Evolutionary conservation across 2,888 invertebrate genomes (phyloP).

Genomic region (Diadegma fenestrale): DNA sequence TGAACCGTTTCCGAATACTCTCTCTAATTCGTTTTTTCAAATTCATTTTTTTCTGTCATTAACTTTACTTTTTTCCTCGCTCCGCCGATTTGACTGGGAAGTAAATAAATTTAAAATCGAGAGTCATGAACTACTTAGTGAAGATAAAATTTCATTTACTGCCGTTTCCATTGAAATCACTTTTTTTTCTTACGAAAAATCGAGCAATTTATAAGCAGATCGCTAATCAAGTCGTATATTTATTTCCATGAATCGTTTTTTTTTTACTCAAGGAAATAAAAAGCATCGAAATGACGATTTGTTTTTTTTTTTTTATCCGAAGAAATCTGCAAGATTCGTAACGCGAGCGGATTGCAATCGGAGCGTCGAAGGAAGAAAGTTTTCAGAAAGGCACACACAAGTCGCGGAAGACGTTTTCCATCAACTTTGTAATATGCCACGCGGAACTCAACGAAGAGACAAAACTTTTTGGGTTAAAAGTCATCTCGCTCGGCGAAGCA

Average conservation of each 20-base stretch:
- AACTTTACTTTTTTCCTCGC: slow-evolving; percentile 21
- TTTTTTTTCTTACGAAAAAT: background rate
- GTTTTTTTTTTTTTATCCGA: too few species aligned
- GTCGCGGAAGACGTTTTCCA: slow-evolving; percentile 56
- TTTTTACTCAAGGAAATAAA: background rate
- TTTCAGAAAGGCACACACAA: slow-evolving; percentile 1
- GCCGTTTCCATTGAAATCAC: background rate
- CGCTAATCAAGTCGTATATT: background rate
- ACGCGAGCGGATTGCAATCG: slow-evolving; percentile 48
- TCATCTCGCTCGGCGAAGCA: background rate
- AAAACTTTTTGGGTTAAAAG: slow-evolving; percentile 36
- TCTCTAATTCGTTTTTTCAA: slow-evolving; percentile 48
- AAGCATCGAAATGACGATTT: background rate
- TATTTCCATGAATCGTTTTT: background rate
- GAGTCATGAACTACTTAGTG: background rate
- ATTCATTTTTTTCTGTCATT: background rate
- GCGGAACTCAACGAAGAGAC: slow-evolving; percentile 40
- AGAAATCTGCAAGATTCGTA: slow-evolving; percentile 46
- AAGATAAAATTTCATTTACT: background rate
- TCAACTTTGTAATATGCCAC: slow-evolving; percentile 75
- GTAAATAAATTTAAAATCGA: slow-evolving; percentile 4
- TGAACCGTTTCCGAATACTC: slow-evolving; percentile 66
- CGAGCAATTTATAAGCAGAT: background rate
- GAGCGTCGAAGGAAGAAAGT: slow-evolving; percentile 9
- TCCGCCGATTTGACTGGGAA: slow-evolving; percentile 18